Evolutionary conservation across 2,113 vertebrate genomes (phyloP).

Genomic region (Dolichotis patagonum): DNA sequence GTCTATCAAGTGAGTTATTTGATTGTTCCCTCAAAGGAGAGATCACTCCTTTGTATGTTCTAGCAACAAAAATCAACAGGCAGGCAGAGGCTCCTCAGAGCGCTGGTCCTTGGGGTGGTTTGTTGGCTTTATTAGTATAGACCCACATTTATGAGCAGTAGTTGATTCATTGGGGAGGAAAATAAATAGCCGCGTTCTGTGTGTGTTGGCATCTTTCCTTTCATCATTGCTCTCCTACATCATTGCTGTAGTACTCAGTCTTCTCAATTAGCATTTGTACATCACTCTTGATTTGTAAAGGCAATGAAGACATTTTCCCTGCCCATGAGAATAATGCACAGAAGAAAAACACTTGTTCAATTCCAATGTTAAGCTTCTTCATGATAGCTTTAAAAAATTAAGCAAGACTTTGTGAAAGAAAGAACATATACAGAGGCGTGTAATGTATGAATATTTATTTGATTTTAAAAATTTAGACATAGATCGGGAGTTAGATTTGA

Average conservation of each 20-base stretch:
- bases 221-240: conserved; percentile 66
- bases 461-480: background rate
- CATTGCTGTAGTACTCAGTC: conserved; percentile 73
- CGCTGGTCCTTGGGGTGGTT: conserved; percentile 45
- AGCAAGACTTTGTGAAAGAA: background rate
- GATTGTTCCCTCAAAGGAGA: conserved; percentile 42
- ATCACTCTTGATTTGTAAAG: conserved; percentile 68
- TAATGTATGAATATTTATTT: background rate
- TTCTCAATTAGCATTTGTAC: conserved; percentile 76
- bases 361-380: conserved; percentile 22
- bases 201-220: conserved; percentile 62
- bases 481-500: background rate
- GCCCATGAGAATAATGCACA: conserved; percentile 43
- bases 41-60: conserved; percentile 53
- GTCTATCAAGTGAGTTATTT: conserved; percentile 59
- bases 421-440: background rate
- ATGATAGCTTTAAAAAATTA: background rate
- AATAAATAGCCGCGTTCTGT: conserved; percentile 62
- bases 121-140: conserved; percentile 56
- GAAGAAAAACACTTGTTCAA: conserved; percentile 4
- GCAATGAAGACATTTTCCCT: conserved; percentile 56
- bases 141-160: conserved; percentile 51
- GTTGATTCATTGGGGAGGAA: conserved; percentile 54
- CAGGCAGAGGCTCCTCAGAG: conserved; percentile 38
- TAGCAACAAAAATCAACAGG: conserved; percentile 56